Conservation (phyloP, 2,888 invertebrate species). For the Zonitis immaculata region DNA sequence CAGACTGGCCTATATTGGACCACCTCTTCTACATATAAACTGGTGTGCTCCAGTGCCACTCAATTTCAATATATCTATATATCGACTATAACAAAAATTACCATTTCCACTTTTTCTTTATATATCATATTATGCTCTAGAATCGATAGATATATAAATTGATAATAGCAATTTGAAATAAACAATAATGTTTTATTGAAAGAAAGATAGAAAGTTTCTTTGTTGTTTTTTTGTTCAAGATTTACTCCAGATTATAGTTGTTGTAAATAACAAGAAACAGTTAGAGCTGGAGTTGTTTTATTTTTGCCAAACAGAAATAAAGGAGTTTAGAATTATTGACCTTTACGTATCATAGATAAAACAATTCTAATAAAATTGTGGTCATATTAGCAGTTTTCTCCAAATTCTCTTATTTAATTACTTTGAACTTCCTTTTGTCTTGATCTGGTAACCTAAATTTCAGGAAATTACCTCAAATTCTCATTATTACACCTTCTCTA, state of each 20-base stretch:
- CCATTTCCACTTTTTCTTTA: constrained; percentile 1
- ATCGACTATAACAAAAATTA: background rate
- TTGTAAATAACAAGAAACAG: background rate
- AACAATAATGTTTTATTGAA: too few species aligned
- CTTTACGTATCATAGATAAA: too few species aligned
- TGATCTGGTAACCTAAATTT: background rate
- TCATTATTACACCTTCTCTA: too few species aligned
- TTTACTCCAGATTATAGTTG: background rate
- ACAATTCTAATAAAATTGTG: background rate
- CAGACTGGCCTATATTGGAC: constrained; percentile 43
- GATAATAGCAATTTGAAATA: too few species aligned
- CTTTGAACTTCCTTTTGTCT: background rate
- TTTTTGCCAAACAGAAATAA: background rate
- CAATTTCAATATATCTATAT: constrained; percentile 4
- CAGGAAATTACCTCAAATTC: background rate
- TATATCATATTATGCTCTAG: too few species aligned
- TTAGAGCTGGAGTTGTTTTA: background rate
- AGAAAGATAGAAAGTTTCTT: background rate
- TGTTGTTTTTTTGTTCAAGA: background rate
- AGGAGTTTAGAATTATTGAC: background rate
- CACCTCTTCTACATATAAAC: constrained; percentile 38
- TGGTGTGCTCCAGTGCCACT: constrained; percentile 23
- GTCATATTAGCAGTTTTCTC: background rate
- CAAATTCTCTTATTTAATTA: background rate
- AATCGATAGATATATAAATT: too few species aligned